phyloP scores from a whole-genome alignment of 2,113 vertebrate genomes.

The Pycnonotus jocosus region DNA sequence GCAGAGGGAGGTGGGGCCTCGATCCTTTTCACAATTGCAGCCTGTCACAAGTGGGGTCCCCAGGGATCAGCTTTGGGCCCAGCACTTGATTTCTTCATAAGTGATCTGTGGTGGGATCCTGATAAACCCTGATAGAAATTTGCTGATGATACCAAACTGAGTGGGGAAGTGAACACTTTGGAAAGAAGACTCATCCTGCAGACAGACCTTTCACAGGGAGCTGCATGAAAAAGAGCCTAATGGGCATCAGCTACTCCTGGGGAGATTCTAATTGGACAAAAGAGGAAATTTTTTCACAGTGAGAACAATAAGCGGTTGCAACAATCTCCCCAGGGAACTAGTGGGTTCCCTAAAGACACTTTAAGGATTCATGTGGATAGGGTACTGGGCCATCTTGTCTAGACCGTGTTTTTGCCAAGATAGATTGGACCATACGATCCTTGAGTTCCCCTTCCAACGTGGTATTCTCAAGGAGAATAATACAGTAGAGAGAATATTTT shows the following conservation, averaged over 20 bases:
- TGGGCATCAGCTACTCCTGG: not conserved
- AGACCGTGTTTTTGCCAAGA: fast-evolving
- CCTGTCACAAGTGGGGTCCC: not conserved
- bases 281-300: not conserved
- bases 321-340: not conserved
- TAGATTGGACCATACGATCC: not conserved
- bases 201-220: not conserved
- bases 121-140: not conserved
- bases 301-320: not conserved
- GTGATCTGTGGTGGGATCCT: not conserved
- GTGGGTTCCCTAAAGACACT: fast-evolving
- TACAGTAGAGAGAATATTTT: not conserved
- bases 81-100: not conserved
- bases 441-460: not conserved
- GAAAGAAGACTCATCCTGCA: fast-evolving
- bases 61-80: not conserved
- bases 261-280: not conserved
- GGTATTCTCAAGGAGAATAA: not conserved
- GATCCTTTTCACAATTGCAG: not conserved
- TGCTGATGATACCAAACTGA: not conserved
- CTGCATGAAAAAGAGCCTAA: not conserved
- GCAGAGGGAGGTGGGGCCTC: not conserved
- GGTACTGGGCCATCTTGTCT: not conserved
- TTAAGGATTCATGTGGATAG: not conserved
- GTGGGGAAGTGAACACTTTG: not conserved